Base-by-base conservation (phyloP, 1,140 invertebrate species). In the Lepidurus packardi region DNA sequence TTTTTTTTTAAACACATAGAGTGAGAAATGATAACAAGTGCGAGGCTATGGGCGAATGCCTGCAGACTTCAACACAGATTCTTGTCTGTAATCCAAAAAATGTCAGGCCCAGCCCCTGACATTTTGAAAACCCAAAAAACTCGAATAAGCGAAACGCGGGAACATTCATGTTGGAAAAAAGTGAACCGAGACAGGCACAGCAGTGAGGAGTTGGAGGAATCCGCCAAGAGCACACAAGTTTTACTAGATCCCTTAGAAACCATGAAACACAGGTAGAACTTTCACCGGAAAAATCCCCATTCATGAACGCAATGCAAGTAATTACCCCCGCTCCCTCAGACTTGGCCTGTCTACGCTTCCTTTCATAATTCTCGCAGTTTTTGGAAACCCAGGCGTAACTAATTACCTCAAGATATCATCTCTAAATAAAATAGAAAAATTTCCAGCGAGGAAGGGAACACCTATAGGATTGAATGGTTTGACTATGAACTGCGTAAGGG, bases 241-340 rank as follows among this genome's bases (percentile, higher is more conserved):
- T 21, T n/a, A 16, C 34, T 34, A 65, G 21, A 65, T 21, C 16
- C 53, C 53, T 65, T 65, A 21, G 53, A 16, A 65, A n/a, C 53
- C 53, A 65, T 21, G 34, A 65, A 65, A 21, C 53, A 65, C 53
- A 65, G 53, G 53, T 65, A 65, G 21, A 65, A 65, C 53, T 65
- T 65, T 65, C 53, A 65, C 53, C 53, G 21, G 13, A 65, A 65
- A 65, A 65, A 65, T 65, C 53, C 21, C 13, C 53, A 65, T 65
- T 65, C 53, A 65, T 65, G 53, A 65, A 65, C 16, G 53, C 53
- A 65, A 13, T 9, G 53, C 8, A 65, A 65, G 53, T 13, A 65
- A 65, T 65, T 65, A 21, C 53, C 21, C 16, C 21, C 53, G 7
- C 53, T 65, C 8, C 53, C 53, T n/a, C 6, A 7, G 53, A 65